Conservation (phyloP, 37 sponge, comb jelly and placozoan genomes). For the Ianthella basta region DNA sequence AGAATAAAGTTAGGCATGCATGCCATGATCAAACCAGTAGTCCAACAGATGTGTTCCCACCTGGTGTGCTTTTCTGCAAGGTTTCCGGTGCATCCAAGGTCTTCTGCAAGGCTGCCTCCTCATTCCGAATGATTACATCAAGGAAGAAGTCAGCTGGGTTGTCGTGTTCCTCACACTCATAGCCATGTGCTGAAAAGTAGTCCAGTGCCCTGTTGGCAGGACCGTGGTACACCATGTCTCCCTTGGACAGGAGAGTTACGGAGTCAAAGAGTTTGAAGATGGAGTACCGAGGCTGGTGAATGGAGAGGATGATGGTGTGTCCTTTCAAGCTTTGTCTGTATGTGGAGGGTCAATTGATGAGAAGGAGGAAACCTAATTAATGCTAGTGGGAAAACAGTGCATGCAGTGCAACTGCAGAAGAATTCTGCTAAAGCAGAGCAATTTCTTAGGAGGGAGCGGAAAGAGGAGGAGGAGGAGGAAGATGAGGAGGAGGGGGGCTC, state of each 20-base stretch:
- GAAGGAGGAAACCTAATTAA: not conserved
- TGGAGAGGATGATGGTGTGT: slow-evolving; percentile 66
- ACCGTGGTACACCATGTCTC: slow-evolving; percentile 75
- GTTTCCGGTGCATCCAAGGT: too few relatives aligned
- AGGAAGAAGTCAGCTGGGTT: slow-evolving; percentile 92
- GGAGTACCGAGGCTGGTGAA: slow-evolving; percentile 89
- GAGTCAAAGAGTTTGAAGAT: slow-evolving; percentile 76
- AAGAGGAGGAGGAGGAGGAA: too few relatives aligned
- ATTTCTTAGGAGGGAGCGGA: too few relatives aligned
- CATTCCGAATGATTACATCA: slow-evolving; percentile 73
- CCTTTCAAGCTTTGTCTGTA: slow-evolving; percentile 32
- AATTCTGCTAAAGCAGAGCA: too few relatives aligned
- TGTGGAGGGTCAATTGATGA: too few relatives aligned
- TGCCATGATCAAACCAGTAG: too few relatives aligned
- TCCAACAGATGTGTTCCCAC: too few relatives aligned
- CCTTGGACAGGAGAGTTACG: slow-evolving; percentile 73
- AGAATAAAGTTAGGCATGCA: too few relatives aligned
- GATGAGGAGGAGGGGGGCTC: not conserved
- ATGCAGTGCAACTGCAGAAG: too few relatives aligned
- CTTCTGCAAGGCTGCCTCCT: slow-evolving; percentile 8
- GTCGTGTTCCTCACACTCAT: slow-evolving; percentile 78
- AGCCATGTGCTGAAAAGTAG: slow-evolving; percentile 57
- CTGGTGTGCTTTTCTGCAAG: too few relatives aligned
- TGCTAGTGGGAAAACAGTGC: not conserved
- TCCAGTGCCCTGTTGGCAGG: slow-evolving; percentile 40